Conservation (phyloP, 2,888 invertebrate genomes). For the Noctua janthina region DNA sequence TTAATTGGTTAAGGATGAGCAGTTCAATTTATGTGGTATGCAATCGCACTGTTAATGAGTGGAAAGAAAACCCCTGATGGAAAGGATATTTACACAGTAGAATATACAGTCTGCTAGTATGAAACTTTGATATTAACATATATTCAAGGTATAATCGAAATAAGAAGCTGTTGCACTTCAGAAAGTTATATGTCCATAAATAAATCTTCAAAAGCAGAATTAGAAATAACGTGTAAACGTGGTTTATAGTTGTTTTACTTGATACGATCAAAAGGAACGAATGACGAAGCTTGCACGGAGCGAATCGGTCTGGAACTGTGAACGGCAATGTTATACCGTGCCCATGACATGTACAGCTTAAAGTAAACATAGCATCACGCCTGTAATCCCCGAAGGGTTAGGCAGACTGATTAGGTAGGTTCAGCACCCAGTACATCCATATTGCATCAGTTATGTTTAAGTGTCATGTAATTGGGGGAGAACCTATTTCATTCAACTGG, state of each 20-base stretch:
- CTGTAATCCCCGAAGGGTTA: neutral
- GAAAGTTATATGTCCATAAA: constrained; percentile 15
- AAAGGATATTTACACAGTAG: neutral
- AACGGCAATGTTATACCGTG: constrained; percentile 11
- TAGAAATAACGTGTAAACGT: constrained; percentile 17
- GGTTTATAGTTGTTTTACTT: constrained; percentile 53
- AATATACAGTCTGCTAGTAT: neutral
- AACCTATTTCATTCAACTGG: neutral
- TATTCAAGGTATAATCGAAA: neutral
- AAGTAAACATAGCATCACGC: neutral
- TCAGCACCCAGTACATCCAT: neutral
- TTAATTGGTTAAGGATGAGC: neutral
- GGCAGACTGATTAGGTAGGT: neutral
- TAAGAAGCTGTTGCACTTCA: neutral
- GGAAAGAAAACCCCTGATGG: neutral
- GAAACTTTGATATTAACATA: neutral
- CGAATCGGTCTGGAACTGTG: constrained; percentile 25
- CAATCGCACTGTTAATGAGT: neutral
- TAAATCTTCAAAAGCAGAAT: constrained; percentile 31
- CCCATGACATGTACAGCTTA: neutral
- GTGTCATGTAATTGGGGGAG: neutral
- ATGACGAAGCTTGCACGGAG: constrained; percentile 39
- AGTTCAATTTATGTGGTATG: neutral
- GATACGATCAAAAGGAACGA: constrained; percentile 59
- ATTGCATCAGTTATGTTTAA: neutral